Base-by-base conservation (phyloP, 2,797 vertebrate species). In the Phrynocephalus guinanensis region DNA sequence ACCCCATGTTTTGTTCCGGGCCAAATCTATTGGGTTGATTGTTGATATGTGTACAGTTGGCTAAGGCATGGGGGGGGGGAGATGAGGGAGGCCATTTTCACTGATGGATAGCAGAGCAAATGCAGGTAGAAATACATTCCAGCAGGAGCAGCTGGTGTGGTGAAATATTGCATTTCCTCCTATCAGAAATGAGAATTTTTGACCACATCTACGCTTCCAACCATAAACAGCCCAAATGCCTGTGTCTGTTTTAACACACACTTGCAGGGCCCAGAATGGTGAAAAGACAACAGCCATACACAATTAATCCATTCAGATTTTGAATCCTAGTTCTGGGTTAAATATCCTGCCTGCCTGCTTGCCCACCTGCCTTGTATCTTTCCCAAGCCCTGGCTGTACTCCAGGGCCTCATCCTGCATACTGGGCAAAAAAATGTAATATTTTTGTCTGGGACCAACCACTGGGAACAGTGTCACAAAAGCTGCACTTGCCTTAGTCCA, bases 111-210 rank as follows among this genome's bases (percentile, higher is more conserved):
- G 94, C 85, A 88, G 90, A 93, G 89, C 89, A 95, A 94, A 94
- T 93, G 92, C 91, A 94, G 91, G 93, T 94, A 91, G 92, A 93
- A 90, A 85, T 87, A 89, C 92, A 89, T 95, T 95, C 92, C 94
- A 96, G 91, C 79, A 92, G 0, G 90, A 93, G 90, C 90, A 92
- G 92, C 89, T 94, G 93, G 87, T 91, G 92, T 94, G 93, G 87
- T 91, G 92, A 90, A 89, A 94, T 93, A 90, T 88, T 90, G 89
- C 87, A 84, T 79, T 68, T 52, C 3, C 22, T 3, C 16, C 48
- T 16, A 10, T 86, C 84, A 48, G 91, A 93, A 91, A 91, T 90
- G 86, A 93, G 89, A 94, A 91, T 84, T 93, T 94, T 94, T 93
- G 93, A 92, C 93, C 87, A 2, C 83, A 92, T 85, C 86, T 68